A percentile compares a stretch with the other conserved stretches of the same genome.
phyloP scores from a whole-genome alignment of 1,140 invertebrate species.

The Spodoptera frugiperda region DNA sequence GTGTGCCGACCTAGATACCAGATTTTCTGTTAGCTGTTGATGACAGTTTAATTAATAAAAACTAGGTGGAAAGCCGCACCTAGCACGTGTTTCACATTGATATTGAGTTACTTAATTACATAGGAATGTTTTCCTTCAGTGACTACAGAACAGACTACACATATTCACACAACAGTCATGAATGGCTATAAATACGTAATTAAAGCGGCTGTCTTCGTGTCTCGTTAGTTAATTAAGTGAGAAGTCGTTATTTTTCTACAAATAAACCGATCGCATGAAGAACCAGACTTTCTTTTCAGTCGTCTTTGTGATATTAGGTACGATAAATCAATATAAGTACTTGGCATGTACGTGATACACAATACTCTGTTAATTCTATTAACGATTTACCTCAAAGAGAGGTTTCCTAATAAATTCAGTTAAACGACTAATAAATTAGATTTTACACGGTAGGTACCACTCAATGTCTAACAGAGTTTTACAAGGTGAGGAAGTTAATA shows the following conservation, averaged over 20 bases:
- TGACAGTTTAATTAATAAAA: conserved; percentile 58
- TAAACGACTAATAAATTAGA: background rate
- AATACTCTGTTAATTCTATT: no score
- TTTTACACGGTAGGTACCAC: background rate
- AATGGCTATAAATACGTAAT: conserved; percentile 5
- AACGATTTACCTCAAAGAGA: background rate
- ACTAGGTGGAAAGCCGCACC: conserved; percentile 28
- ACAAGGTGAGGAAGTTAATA: background rate
- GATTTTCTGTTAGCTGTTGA: conserved; percentile 46
- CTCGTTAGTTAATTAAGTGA: conserved; percentile 12
- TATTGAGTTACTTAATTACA: conserved; percentile 18
- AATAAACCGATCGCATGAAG: background rate
- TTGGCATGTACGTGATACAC: background rate
- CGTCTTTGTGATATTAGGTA: background rate
- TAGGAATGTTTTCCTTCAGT: background rate
- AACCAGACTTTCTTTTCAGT: background rate
- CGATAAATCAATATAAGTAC: background rate
- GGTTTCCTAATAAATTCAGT: background rate
- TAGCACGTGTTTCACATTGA: conserved; percentile 11
- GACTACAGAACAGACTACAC: background rate
- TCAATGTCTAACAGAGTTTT: no score
- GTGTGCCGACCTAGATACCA: conserved; percentile 61
- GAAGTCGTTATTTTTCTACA: background rate
- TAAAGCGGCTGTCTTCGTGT: no score
- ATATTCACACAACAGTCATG: background rate